Conservation (phyloP, 2,888 invertebrate genomes). For the Melinopterus prodromus region DNA sequence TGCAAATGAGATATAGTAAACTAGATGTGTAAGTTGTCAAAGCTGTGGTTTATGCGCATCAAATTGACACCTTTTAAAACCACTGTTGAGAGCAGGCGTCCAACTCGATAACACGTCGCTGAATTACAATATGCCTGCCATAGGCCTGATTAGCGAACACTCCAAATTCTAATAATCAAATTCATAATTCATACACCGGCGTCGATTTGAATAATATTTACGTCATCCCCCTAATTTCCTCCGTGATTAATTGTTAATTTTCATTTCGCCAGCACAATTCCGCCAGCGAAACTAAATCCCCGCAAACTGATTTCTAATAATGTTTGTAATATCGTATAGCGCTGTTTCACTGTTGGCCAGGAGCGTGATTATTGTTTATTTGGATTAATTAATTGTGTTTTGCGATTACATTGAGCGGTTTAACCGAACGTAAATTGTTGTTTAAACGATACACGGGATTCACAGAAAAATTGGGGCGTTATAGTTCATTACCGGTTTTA, state of each 20-base stretch:
- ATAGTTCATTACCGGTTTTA: neutral
- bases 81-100: neutral
- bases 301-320: neutral
- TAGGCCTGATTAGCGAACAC: neutral
- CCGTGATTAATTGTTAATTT: neutral
- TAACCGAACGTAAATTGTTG: neutral
- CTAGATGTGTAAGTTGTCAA: neutral
- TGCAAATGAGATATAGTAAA: neutral
- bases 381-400: neutral
- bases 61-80: neutral
- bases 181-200: neutral
- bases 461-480: neutral
- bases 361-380: neutral
- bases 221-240: neutral
- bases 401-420: neutral
- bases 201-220: neutral
- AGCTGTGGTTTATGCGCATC: neutral
- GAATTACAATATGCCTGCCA: neutral
- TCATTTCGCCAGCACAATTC: neutral
- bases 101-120: neutral
- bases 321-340: neutral
- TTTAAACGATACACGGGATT: neutral
- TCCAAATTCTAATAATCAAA: neutral
- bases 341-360: neutral
- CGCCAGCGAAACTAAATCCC: neutral